phyloP scores from a whole-genome alignment of 64 coral and sea anemone genomes.

The Montipora capricornis region DNA sequence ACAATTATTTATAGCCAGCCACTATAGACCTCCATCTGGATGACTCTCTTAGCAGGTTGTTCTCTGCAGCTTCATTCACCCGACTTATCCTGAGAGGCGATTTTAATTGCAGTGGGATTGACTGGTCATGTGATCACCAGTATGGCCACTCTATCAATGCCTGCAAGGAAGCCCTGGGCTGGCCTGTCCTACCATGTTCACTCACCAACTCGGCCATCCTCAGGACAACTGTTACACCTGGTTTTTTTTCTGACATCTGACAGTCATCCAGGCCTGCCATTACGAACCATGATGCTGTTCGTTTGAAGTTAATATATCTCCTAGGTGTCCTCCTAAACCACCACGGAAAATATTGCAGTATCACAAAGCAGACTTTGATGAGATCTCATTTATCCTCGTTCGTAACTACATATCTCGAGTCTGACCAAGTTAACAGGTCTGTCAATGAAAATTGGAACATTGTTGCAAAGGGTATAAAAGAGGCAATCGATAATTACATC shows the following conservation, averaged over 20 bases:
- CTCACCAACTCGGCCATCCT: conserved; percentile 43
- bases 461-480: conserved; percentile 30
- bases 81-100: neutral
- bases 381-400: conserved; percentile 17
- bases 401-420: neutral
- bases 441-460: neutral
- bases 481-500: conserved; percentile 11
- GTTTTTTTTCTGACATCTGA: conserved; percentile 36
- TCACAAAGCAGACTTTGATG: conserved; percentile 43
- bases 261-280: conserved; percentile 15
- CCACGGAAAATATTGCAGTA: conserved; percentile 38
- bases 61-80: neutral
- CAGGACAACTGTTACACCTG: conserved; percentile 10
- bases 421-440: neutral
- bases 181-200: conserved; percentile 32
- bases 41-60: neutral
- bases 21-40: conserved; percentile 15
- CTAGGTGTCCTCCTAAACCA: conserved; percentile 42
- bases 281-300: conserved; percentile 32
- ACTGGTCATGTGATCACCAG: neutral
- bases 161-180: neutral
- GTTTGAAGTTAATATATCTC: conserved; percentile 30
- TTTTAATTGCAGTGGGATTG: neutral
- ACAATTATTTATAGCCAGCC: conserved; percentile 13
- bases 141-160: neutral